phyloP scores from a whole-genome alignment of 2,113 vertebrate species.

The Elanoides forficatus region DNA sequence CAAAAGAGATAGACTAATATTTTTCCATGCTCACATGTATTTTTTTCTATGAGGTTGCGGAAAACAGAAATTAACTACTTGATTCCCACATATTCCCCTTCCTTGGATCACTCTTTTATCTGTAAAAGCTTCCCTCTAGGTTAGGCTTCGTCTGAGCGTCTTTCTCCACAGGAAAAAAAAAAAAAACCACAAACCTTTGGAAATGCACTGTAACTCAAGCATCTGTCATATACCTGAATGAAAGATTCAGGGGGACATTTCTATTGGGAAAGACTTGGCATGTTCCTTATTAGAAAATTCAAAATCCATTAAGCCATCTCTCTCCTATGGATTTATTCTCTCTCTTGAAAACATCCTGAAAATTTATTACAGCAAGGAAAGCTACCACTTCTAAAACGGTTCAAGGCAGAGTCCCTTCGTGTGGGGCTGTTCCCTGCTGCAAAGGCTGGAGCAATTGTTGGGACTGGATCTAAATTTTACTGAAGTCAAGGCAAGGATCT shows the following conservation, averaged over 20 bases:
- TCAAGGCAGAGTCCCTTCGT: neutral
- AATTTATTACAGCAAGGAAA: conserved; percentile 10
- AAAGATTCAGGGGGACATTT: neutral
- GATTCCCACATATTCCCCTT: neutral
- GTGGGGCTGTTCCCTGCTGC: neutral
- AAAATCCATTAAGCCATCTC: conserved; percentile 30
- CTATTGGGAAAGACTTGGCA: neutral
- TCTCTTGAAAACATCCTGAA: conserved; percentile 16
- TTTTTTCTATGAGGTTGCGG: conserved; percentile 35
- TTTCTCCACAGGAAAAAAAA: neutral
- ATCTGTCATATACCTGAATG: neutral
- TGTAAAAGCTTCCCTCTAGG: neutral
- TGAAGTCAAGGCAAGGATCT: neutral
- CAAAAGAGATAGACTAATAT: conserved; percentile 65
- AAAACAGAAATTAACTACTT: conserved; percentile 67
- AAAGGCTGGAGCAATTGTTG: neutral
- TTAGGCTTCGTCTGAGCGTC: neutral
- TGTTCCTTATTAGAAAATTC: conserved; percentile 32
- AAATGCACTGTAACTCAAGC: neutral
- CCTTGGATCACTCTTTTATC: neutral
- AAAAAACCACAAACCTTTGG: neutral
- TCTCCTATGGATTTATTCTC: conserved; percentile 16
- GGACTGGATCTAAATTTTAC: neutral
- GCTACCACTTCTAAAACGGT: neutral
- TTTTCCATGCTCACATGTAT: conserved; percentile 42